These are phyloP conservation scores for Spodoptera litura DNA, from an alignment of 1,140 invertebrate species.

Conservation along the genomic window DNA sequence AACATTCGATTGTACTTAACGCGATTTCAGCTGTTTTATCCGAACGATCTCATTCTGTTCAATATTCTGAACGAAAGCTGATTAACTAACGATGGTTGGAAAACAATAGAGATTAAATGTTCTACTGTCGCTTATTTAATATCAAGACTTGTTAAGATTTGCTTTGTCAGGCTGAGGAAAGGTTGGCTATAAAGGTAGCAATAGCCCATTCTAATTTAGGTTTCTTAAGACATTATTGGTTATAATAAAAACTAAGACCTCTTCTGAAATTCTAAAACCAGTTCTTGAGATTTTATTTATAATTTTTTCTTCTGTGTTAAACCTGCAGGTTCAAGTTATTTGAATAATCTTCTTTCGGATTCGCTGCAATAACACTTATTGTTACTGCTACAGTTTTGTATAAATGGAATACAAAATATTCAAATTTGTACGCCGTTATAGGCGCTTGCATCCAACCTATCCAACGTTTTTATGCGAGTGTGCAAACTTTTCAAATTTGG, in stretches of 20 bases:
- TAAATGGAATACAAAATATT: slow-evolving; percentile 31
- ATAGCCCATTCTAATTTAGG: neutral
- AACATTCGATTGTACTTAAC: slow-evolving; percentile 54
- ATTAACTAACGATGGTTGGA: slow-evolving; percentile 36
- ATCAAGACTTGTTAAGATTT: slow-evolving; percentile 33
- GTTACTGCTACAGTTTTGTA: slow-evolving; percentile 15
- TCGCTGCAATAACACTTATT: slow-evolving; percentile 17
- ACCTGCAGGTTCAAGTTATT: neutral
- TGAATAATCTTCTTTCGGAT: slow-evolving; percentile 8
- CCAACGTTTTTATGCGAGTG: slow-evolving; percentile 6
- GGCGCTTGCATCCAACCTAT: slow-evolving; percentile 24
- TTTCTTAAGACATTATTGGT: neutral
- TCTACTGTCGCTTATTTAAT: slow-evolving; percentile 27
- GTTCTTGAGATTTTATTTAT: neutral
- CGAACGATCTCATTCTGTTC: slow-evolving; percentile 36
- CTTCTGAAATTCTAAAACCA: neutral
- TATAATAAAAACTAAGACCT: slow-evolving; percentile 13
- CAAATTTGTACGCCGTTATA: slow-evolving; percentile 27
- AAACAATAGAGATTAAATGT: slow-evolving; percentile 39
- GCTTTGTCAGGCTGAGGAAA: slow-evolving; percentile 9
- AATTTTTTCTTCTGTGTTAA: neutral
- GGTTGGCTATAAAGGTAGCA: slow-evolving; percentile 3
- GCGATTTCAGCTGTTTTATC: slow-evolving; percentile 45
- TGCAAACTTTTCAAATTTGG: slow-evolving; percentile 29
- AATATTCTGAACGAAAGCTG: slow-evolving; percentile 34